These are phyloP conservation scores for Pardosa pseudoannulata DNA, from an alignment of 2,888 invertebrate genomes.

Conservation along the genomic window DNA sequence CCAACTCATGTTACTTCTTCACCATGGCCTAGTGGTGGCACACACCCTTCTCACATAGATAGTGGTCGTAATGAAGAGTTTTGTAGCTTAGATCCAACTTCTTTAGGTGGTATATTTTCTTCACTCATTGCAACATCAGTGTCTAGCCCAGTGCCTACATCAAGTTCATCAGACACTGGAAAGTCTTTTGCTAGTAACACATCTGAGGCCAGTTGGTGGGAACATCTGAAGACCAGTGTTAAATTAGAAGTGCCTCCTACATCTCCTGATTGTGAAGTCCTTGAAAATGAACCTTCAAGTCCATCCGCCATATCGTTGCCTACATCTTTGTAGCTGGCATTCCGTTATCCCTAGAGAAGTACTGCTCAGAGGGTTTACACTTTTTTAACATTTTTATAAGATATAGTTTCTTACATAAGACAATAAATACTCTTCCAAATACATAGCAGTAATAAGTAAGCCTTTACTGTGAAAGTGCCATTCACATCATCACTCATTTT, in stretches of 20 bases:
- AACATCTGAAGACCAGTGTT: conserved; percentile 56
- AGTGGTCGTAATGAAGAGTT: conserved; percentile 74
- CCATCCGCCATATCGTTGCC: conserved; percentile 59
- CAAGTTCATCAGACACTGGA: conserved; percentile 12
- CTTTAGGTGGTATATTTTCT: conserved; percentile 55
- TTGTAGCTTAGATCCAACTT: conserved; percentile 55
- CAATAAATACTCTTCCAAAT: conserved; percentile 1
- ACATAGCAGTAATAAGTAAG: neutral
- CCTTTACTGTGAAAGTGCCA: conserved; percentile 33
- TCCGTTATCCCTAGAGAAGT: conserved; percentile 33
- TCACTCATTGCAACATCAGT: conserved; percentile 31
- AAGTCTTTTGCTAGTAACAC: conserved; percentile 15
- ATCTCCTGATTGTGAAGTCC: conserved; percentile 54
- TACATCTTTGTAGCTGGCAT: conserved; percentile 49
- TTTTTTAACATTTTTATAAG: conserved; percentile 44
- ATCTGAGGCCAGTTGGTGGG: conserved; percentile 66
- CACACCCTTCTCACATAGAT: conserved; percentile 71
- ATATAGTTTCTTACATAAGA: conserved; percentile 24
- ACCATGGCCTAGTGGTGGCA: conserved; percentile 53
- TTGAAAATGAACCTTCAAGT: conserved; percentile 57
- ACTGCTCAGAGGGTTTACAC: neutral
- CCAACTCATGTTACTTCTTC: conserved; percentile 15
- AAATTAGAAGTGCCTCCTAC: conserved; percentile 68
- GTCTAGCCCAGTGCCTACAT: conserved; percentile 28
- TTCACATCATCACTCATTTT: conserved; percentile 22